phyloP scores from a whole-genome alignment of 37 sponge, comb jelly and placozoan genomes.

The Hormiphora californensis region DNA sequence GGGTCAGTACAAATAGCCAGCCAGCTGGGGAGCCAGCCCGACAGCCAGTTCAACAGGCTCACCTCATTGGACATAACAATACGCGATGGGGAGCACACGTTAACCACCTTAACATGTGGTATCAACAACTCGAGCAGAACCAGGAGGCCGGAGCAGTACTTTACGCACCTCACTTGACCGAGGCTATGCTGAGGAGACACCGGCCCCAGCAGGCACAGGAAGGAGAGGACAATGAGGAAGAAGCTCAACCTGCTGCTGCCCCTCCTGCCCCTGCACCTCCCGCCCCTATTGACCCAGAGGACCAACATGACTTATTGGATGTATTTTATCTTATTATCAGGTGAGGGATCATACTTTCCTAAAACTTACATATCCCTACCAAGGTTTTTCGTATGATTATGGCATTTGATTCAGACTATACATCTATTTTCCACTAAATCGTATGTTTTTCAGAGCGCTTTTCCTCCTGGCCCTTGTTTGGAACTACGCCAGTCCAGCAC shows the following conservation, averaged over 20 bases:
- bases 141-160: too few relatives aligned
- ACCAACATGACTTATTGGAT: slow-evolving; percentile 29
- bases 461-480: slow-evolving; percentile 28
- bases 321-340: slow-evolving; percentile 44
- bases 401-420: too few relatives aligned
- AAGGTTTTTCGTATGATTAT: background rate
- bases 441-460: background rate
- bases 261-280: background rate
- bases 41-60: too few relatives aligned
- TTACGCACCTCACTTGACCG: too few relatives aligned
- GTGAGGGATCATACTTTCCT: background rate
- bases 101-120: slow-evolving; percentile 33
- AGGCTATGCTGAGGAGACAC: background rate
- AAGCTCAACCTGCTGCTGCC: too few relatives aligned
- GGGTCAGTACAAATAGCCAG: too few relatives aligned
- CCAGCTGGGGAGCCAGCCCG: too few relatives aligned
- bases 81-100: slow-evolving; percentile 43
- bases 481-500: slow-evolving; percentile 52
- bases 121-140: slow-evolving; percentile 7
- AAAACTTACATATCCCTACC: background rate
- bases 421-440: too few relatives aligned
- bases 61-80: background rate
- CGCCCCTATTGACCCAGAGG: background rate
- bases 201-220: slow-evolving; percentile 8
- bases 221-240: too few relatives aligned